These are phyloP conservation scores for Megaceryle torquata DNA, from an alignment of 2,113 vertebrate species.

Conservation along the genomic window DNA sequence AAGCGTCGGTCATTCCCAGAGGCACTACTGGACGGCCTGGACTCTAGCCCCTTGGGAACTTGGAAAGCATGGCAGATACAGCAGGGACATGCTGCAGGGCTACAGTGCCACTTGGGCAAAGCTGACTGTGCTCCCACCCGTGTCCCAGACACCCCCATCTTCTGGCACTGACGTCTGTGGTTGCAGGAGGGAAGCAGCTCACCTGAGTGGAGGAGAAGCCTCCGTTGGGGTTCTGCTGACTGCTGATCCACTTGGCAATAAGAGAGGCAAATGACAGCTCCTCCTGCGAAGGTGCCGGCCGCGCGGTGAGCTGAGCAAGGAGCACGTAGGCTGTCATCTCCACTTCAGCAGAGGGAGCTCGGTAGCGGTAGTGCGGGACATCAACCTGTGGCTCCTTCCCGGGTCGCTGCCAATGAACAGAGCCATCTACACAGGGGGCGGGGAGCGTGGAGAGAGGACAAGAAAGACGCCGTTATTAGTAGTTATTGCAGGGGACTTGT, in stretches of 20 bases:
- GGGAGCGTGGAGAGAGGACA: neutral
- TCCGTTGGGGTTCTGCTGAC: slow-evolving; percentile 72
- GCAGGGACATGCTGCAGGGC: neutral
- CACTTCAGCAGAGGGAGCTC: slow-evolving; percentile 71
- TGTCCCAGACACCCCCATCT: neutral
- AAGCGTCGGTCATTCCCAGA: neutral
- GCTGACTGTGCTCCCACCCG: neutral
- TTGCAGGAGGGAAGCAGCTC: neutral
- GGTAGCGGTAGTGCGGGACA: neutral
- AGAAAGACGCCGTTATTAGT: neutral
- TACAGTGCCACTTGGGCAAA: neutral
- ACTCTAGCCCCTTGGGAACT: neutral
- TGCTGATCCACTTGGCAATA: slow-evolving; percentile 63
- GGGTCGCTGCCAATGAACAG: slow-evolving; percentile 70
- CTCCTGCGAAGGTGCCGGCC: neutral
- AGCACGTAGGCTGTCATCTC: slow-evolving; percentile 72
- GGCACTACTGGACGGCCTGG: rapidly evolving
- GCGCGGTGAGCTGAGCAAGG: slow-evolving; percentile 13
- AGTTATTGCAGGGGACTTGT: neutral
- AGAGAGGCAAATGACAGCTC: neutral
- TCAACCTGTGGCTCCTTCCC: neutral
- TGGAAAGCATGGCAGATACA: neutral
- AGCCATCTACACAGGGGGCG: slow-evolving; percentile 15
- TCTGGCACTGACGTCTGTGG: rapidly evolving
- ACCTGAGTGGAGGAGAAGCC: slow-evolving; percentile 81